Evolutionary conservation across 2,888 invertebrate genomes (phyloP).

Genomic region (Callinectes sapidus): DNA sequence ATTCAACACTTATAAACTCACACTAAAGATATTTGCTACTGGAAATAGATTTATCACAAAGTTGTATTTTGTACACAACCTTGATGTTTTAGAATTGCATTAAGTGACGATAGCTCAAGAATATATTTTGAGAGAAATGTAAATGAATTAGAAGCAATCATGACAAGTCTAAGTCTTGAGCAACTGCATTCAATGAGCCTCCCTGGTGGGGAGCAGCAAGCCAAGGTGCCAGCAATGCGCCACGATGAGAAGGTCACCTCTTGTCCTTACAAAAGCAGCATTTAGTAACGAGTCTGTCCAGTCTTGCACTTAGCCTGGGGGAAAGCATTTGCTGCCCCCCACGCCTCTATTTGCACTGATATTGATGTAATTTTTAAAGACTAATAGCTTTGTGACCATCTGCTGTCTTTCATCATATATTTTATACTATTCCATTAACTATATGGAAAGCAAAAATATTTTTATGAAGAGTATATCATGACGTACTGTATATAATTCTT

Average conservation of each 20-base stretch:
- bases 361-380: slow-evolving; percentile 57
- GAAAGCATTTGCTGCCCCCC: slow-evolving; percentile 35
- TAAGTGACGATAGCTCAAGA: neutral
- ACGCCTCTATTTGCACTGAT: slow-evolving; percentile 62
- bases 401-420: slow-evolving; percentile 38
- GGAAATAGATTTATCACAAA: neutral
- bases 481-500: neutral
- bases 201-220: neutral
- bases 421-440: slow-evolving; percentile 21
- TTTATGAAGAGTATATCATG: slow-evolving; percentile 8
- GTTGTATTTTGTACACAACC: neutral
- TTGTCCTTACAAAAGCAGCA: slow-evolving; percentile 50
- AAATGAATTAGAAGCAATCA: neutral
- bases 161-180: neutral
- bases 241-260: slow-evolving; percentile 12
- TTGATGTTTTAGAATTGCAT: neutral
- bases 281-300: slow-evolving; percentile 71
- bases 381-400: slow-evolving; percentile 39
- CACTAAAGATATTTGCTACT: neutral
- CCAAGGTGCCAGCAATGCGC: neutral
- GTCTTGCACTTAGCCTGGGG: slow-evolving; percentile 68
- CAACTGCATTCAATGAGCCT: neutral
- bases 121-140: neutral
- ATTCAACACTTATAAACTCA: neutral
- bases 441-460: slow-evolving; percentile 21